Evolutionary conservation across 35 echinoderm and acorn worm genomes (phyloP).

Genomic region (Apostichopus parvimensis): DNA sequence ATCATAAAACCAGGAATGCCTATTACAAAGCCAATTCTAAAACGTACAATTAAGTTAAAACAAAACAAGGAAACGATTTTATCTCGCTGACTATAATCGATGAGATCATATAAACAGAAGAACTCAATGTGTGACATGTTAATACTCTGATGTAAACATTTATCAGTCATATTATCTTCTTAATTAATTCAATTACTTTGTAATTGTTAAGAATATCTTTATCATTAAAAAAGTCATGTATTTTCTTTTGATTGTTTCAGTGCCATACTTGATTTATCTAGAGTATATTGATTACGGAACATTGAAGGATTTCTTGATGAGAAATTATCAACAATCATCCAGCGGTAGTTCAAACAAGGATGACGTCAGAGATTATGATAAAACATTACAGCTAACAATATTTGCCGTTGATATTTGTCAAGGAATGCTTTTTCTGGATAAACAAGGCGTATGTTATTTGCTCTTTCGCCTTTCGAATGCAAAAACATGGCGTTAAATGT

Average conservation of each 20-base stretch:
- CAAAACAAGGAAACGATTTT: too few species aligned
- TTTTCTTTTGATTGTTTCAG: background rate
- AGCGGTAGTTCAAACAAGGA: background rate
- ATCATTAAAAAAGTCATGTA: background rate
- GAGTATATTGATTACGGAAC: constrained; percentile 36
- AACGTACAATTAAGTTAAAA: too few species aligned
- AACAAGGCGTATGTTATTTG: background rate
- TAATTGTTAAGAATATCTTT: too few species aligned
- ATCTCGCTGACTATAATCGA: too few species aligned
- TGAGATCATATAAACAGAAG: too few species aligned
- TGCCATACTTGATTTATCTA: constrained; percentile 14
- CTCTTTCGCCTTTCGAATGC: background rate
- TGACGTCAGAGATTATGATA: background rate
- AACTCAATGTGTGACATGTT: too few species aligned
- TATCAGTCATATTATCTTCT: too few species aligned
- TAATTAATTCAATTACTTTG: too few species aligned
- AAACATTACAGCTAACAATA: background rate
- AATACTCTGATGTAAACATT: too few species aligned
- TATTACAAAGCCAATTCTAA: too few species aligned
- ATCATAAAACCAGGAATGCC: too few species aligned
- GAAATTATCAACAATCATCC: background rate
- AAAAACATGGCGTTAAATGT: background rate
- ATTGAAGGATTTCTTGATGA: constrained; percentile 14
- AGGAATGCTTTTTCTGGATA: background rate
- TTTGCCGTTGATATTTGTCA: constrained; percentile 20